These are phyloP conservation scores for Belgica antarctica DNA, from an alignment of 2,888 invertebrate genomes.

Conservation along the genomic window DNA sequence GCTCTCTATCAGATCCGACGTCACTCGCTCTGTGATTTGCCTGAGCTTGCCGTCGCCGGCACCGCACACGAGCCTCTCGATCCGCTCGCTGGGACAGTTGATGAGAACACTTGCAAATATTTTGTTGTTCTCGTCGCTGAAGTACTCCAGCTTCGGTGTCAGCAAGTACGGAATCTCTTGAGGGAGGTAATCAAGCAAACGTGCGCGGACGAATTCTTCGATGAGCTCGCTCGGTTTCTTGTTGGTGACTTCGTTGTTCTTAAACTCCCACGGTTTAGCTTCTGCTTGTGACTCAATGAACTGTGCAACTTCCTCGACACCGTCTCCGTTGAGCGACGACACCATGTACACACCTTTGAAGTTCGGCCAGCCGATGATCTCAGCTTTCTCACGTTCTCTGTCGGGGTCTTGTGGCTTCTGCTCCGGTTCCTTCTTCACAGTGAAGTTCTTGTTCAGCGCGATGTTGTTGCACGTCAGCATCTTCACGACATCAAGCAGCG, in stretches of 20 bases:
- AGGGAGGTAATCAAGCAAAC: constrained; percentile 76
- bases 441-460: constrained; percentile 46
- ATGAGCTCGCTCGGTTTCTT: constrained; percentile 69
- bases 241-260: constrained; percentile 69
- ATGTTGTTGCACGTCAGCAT: constrained; percentile 63
- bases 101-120: constrained; percentile 59
- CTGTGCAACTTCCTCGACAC: constrained; percentile 67
- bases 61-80: constrained; percentile 67
- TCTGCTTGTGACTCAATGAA: constrained; percentile 69
- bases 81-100: constrained; percentile 62
- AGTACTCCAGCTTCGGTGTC: constrained; percentile 65
- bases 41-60: constrained; percentile 66
- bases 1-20: constrained; percentile 63
- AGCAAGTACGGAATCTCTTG: constrained; percentile 85
- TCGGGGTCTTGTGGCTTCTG: constrained; percentile 5
- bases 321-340: constrained; percentile 79
- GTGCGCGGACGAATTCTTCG: constrained; percentile 73
- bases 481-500: constrained; percentile 69
- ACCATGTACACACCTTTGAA: constrained; percentile 89
- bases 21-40: constrained; percentile 65
- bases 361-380: constrained; percentile 63
- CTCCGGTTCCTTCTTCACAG: constrained; percentile 35
- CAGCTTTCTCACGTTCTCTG: constrained; percentile 44
- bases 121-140: constrained; percentile 58
- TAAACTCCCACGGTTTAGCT: constrained; percentile 66